phyloP scores from a whole-genome alignment of 2,888 invertebrate species.

The Drosophila pegasa region DNA sequence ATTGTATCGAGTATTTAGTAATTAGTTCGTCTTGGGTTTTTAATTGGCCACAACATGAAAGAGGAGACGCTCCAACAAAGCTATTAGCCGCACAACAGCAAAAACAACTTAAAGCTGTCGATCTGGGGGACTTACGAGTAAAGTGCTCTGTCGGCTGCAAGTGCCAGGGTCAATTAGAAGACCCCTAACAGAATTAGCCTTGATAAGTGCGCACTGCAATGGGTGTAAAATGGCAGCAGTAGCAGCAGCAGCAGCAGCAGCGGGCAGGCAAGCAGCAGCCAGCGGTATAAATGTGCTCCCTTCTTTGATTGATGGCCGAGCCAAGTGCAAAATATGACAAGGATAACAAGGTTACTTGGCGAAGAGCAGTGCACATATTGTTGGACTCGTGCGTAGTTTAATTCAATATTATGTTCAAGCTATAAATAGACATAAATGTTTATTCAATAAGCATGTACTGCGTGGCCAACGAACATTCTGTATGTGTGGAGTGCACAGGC shows the following conservation, averaged over 20 bases:
- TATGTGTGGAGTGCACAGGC: no score
- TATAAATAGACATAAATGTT: constrained; percentile 1
- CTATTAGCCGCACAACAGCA: constrained; percentile 49
- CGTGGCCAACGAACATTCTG: neutral
- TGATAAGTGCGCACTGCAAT: constrained; percentile 23
- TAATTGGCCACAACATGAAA: constrained; percentile 62
- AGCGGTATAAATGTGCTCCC: constrained; percentile 12
- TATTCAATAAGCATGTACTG: constrained; percentile 1
- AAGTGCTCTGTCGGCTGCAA: constrained; percentile 32
- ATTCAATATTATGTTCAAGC: constrained; percentile 5
- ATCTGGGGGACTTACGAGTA: constrained; percentile 21
- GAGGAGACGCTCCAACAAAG: constrained; percentile 25
- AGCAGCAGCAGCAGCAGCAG: constrained; percentile 1
- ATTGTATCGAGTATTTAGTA: constrained; percentile 42
- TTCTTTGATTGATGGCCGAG: constrained; percentile 47
- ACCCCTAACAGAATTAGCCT: constrained; percentile 42
- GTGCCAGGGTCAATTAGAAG: constrained; percentile 27
- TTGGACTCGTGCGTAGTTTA: constrained; percentile 4
- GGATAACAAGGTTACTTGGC: constrained; percentile 20
- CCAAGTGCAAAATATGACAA: constrained; percentile 31
- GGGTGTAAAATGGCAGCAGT: constrained; percentile 6
- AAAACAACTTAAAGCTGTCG: constrained; percentile 48
- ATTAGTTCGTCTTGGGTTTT: constrained; percentile 27
- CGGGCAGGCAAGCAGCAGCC: constrained; percentile 7
- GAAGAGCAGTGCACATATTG: constrained; percentile 7